Base-by-base conservation (phyloP, 1,140 invertebrate species). In the Drosophila paulistorum region DNA sequence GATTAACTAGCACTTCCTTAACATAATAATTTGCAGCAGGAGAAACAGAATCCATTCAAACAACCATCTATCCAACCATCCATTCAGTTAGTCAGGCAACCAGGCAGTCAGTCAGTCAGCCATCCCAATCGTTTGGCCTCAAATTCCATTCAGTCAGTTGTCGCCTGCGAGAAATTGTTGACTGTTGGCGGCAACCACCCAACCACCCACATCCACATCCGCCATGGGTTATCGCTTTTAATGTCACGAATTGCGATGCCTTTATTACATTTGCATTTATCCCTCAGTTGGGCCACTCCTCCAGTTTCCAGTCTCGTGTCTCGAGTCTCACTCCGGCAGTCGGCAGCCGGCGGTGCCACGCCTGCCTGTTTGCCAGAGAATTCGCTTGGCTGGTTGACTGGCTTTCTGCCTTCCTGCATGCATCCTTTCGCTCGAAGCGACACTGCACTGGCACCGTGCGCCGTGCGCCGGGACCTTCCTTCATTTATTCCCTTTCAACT, bases 401-500 rank as follows among this genome's bases (percentile, higher is more conserved):
- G 35, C 60, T 42, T 37, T 20, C 14, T 42, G 60, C 60, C 60
- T 62, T 59, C 57, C 57, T 59, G 57, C 57, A 59, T 59, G 57
- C 57, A 57, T 26, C 54, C 30, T 37, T 33, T 41, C 23, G 35
- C 60, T 42, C 10, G 37, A 33, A 62, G 60, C 61, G 26, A 45
- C 61, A 64, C 45, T 61, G 37, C 37, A 39, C 11, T 39, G 37
- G 10, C 37, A 11, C 17, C 17, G 45, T 48, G 7, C 61, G 7
- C 42, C 61, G 42, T 48, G 42, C 39, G 41, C 39, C 61, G 61
- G 48, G 48, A 57, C 64, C 48, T 67, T 58, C 65, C 14, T 59
- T 59, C 57, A 67, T 67, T 58, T 67, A 67, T 67, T 67, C 51
- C 33, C 65, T 67, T 67, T 67, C 39, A 55, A 67, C 54, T 67